These are phyloP conservation scores for Apodemia mormo DNA, from an alignment of 2,888 invertebrate species.

Conservation along the genomic window DNA sequence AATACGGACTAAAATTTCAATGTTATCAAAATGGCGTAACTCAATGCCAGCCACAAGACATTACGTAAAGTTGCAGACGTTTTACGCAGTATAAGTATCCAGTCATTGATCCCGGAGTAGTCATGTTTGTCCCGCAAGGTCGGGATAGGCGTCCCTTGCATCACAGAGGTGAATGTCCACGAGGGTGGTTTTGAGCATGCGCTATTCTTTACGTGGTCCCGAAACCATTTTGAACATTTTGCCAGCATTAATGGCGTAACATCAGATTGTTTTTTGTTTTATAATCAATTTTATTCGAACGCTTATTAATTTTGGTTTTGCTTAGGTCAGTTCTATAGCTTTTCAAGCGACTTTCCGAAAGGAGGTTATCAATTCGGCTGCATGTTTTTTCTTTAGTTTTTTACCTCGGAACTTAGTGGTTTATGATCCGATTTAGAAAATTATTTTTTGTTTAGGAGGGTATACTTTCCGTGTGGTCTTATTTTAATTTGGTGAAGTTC, in stretches of 20 bases:
- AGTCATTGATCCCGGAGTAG: conserved; percentile 15
- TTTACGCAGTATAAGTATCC: conserved; percentile 13
- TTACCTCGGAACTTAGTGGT: too few relatives aligned
- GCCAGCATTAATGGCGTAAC: not conserved
- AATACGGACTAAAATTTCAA: too few relatives aligned
- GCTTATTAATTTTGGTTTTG: too few relatives aligned
- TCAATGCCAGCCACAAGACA: not conserved
- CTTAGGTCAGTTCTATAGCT: too few relatives aligned
- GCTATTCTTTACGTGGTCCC: conserved; percentile 29
- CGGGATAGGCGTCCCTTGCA: conserved; percentile 34
- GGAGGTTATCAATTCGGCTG: too few relatives aligned
- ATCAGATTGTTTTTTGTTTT: not conserved
- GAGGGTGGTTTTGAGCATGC: conserved; percentile 50
- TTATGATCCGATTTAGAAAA: too few relatives aligned
- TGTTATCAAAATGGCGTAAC: not conserved
- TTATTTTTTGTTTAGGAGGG: too few relatives aligned
- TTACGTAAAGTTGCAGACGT: conserved; percentile 14
- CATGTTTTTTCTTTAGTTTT: too few relatives aligned
- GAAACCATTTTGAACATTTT: conserved; percentile 1
- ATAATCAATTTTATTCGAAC: too few relatives aligned
- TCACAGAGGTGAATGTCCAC: conserved; percentile 52
- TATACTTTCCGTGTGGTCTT: too few relatives aligned
- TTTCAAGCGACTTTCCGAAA: too few relatives aligned
- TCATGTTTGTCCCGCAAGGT: conserved; percentile 24
- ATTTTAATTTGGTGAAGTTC: too few relatives aligned